A percentile compares a stretch with the other conserved stretches of the same genome.
Conservation (phyloP, 2,888 invertebrate genomes). For the Limnephilus rhombicus region DNA sequence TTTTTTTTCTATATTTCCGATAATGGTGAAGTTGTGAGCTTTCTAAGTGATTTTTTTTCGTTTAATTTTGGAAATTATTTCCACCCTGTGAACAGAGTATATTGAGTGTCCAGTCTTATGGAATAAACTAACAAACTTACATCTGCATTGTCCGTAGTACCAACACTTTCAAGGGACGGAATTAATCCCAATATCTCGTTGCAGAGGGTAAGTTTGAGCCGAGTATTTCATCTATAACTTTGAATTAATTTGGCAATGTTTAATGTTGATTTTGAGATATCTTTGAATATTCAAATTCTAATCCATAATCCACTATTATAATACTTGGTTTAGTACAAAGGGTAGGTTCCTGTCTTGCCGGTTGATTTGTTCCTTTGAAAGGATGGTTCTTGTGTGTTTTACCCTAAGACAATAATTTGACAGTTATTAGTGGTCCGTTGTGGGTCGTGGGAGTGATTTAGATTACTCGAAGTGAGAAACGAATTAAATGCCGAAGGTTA, state of each 20-base stretch:
- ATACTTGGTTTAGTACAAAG: not conserved
- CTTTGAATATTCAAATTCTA: not conserved
- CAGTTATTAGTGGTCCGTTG: not conserved
- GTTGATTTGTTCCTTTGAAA: not conserved
- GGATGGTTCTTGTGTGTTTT: not conserved
- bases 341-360: not conserved
- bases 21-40: too few species aligned
- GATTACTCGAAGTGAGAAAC: not conserved
- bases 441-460: not conserved
- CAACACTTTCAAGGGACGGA: conserved; percentile 14
- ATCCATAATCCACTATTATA: not conserved
- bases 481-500: not conserved
- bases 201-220: not conserved
- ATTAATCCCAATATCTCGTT: conserved; percentile 6
- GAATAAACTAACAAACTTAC: not conserved
- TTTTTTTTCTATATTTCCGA: too few species aligned
- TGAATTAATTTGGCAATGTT: not conserved
- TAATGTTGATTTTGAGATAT: not conserved
- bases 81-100: not conserved
- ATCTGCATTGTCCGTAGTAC: conserved; percentile 13
- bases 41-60: too few species aligned
- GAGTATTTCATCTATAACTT: not conserved
- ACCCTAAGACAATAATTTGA: not conserved
- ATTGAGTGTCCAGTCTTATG: not conserved
- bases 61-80: not conserved